Base-by-base conservation (phyloP, 2,888 invertebrate genomes). In the Gymnocheta viridis region DNA sequence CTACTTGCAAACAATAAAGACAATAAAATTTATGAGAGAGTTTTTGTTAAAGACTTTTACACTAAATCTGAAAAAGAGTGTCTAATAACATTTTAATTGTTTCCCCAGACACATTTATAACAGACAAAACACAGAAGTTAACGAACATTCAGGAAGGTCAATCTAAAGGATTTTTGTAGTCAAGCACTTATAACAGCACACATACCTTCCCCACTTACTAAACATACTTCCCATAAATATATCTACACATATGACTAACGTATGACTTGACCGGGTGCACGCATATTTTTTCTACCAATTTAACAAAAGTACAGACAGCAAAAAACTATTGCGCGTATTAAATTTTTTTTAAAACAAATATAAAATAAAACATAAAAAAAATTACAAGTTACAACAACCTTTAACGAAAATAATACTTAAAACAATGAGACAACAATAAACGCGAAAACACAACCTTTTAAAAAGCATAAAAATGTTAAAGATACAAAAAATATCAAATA, bases 201-300 rank as follows among this genome's bases (percentile, higher is more conserved):
- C 24, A n/a, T 29, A 60, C 60, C 72, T 81, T 77, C 82, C 77
- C 77, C 24, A 22, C 6, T 29, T 19, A 60, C 12, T 62, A 62
- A 74, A 27, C 5, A 58, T 69, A 47, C 62, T 69, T 69, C 27
- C 81, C 74, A 74, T 74, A 81, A 81, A 67, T 44, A 76, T 73
- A 66, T 73, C 62, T 64, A 35, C 58, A 58, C 77, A 81, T 84
- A 84, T 81, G 80, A 80, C 83, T 83, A 79, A 76, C 80, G 76
- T 80, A 80, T 83, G 81, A 84, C 56, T 84, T 77, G 81, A 81
- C 81, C 84, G 84, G 84, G 84, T 81, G 81, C 81, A 84, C 84
- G 84, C 84, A 84, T 84, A 81, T 77, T 84, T 77, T 70, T 67
- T 66, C 27, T 56, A 64, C 67, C 77, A 81, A 81, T 78, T 81